A percentile compares a stretch with the other conserved stretches of the same genome.
phyloP scores from a whole-genome alignment of 2,113 vertebrate genomes.

The Sporophila hypoxantha region DNA sequence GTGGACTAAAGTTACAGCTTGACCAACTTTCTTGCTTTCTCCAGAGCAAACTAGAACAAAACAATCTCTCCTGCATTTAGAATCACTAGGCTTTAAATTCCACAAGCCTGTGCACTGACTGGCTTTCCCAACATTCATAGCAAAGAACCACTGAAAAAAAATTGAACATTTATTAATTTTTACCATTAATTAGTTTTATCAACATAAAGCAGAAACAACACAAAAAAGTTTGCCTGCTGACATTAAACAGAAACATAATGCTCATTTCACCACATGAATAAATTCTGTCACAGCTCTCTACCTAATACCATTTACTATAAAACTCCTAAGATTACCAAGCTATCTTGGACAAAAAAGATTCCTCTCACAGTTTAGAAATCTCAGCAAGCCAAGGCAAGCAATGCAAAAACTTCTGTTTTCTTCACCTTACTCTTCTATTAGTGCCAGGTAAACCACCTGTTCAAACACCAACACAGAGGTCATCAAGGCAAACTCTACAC shows the following conservation, averaged over 20 bases:
- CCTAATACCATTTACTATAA: not conserved
- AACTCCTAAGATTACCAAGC: not conserved
- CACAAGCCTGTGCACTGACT: not conserved
- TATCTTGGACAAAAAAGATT: not conserved
- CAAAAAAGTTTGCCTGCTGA: not conserved
- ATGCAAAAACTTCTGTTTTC: not conserved
- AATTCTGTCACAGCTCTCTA: not conserved
- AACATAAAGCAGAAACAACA: not conserved
- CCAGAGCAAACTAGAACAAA: not conserved
- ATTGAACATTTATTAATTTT: not conserved
- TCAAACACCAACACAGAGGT: not conserved
- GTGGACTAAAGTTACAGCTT: not conserved
- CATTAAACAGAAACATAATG: not conserved
- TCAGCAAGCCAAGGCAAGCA: not conserved
- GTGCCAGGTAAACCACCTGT: constrained; percentile 1
- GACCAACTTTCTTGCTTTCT: not conserved
- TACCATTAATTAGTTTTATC: not conserved
- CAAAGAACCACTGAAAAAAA: not conserved
- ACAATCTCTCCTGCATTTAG: not conserved
- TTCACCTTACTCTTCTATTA: not conserved
- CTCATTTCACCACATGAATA: not conserved
- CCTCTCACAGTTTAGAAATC: not conserved
- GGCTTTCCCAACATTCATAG: not conserved
- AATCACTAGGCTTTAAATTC: not conserved
- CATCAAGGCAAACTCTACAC: not conserved